phyloP scores from a whole-genome alignment of 1,140 invertebrate species.

The Latrodectus geometricus region DNA sequence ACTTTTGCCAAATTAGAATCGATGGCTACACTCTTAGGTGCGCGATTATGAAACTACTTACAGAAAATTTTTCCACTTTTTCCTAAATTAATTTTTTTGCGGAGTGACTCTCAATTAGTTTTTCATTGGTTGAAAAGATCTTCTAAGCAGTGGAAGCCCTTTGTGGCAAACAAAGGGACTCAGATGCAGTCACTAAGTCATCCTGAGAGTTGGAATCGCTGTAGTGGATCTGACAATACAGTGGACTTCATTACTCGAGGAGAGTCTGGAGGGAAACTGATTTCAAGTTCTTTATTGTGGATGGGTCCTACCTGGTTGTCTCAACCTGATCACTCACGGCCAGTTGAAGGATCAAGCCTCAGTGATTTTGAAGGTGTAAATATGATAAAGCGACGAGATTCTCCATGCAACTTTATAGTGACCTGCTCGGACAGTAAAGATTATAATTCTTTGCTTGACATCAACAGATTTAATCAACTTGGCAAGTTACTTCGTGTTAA shows the following conservation, averaged over 20 bases:
- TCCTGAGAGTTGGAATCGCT: not conserved
- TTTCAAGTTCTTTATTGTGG: not conserved
- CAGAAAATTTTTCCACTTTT: not conserved
- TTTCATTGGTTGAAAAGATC: no score
- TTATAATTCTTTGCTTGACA: not conserved
- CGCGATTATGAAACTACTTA: not conserved
- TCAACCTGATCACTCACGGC: not conserved
- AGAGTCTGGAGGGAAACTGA: not conserved
- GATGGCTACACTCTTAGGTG: not conserved
- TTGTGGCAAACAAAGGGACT: conserved; percentile 68
- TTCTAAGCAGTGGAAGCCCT: conserved; percentile 66
- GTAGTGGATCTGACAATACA: not conserved
- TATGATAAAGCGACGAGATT: not conserved
- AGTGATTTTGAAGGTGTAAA: not conserved
- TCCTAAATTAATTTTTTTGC: conserved; percentile 13
- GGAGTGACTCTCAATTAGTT: conserved; percentile 69
- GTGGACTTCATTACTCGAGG: not conserved
- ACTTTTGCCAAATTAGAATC: not conserved
- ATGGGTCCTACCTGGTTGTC: not conserved
- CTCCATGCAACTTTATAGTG: no score
- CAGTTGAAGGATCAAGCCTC: not conserved
- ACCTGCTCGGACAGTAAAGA: not conserved
- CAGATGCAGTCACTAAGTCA: conserved; percentile 64
- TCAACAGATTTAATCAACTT: no score
- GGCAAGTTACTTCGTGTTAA: no score